Conservation (phyloP, 2,888 invertebrate genomes). For the Mesochorus sp. region DNA sequence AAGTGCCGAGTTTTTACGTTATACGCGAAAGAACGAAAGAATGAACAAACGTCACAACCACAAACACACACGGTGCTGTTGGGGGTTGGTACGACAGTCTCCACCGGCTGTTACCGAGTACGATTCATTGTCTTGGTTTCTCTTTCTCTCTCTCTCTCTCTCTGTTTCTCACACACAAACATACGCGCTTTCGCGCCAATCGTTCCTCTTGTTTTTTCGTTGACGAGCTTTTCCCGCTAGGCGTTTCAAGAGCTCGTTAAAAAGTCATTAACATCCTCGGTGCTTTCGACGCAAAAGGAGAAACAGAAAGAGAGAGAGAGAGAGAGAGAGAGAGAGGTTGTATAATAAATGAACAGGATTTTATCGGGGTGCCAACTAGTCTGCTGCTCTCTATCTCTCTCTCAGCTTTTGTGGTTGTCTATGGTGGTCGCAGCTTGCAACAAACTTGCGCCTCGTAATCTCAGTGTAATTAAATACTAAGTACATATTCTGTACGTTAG, state of each 20-base stretch:
- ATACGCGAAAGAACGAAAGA: constrained; percentile 10
- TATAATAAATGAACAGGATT: constrained; percentile 49
- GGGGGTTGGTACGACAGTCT: no score
- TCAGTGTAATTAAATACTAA: no score
- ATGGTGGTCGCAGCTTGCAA: no score
- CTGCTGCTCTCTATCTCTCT: constrained; percentile 1
- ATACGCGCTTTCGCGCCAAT: no score
- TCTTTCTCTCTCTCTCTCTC: constrained; percentile 2
- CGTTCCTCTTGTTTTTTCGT: constrained; percentile 7
- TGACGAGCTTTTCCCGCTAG: constrained; percentile 55
- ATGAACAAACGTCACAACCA: constrained; percentile 42
- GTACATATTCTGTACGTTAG: no score
- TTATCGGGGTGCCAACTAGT: constrained; percentile 27
- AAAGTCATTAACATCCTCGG: constrained; percentile 68
- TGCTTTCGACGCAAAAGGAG: constrained; percentile 36
- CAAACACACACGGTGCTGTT: constrained; percentile 39
- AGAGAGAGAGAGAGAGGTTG: background rate
- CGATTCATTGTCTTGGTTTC: constrained; percentile 38
- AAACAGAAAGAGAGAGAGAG: background rate
- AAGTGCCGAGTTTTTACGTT: constrained; percentile 14
- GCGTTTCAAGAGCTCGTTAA: constrained; percentile 70
- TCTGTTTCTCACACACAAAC: background rate
- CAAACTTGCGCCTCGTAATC: no score
- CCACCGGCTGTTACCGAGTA: constrained; percentile 25
- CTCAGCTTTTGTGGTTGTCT: background rate